Evolutionary conservation across 2,888 invertebrate species (phyloP).

Genomic region (Palloptera scutellata): DNA sequence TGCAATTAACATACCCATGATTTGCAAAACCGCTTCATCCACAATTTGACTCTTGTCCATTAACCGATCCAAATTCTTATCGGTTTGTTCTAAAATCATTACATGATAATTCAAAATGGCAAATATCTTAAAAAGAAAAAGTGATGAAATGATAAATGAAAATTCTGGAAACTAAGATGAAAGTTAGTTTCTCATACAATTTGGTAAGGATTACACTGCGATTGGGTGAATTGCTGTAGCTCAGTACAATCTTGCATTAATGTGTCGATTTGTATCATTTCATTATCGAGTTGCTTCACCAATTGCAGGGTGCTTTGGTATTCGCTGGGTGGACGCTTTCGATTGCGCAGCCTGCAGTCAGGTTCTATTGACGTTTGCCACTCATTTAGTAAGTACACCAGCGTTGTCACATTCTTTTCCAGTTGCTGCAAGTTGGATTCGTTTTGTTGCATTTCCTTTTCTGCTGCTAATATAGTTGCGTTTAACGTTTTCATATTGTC

Average conservation of each 20-base stretch:
- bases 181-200: slow-evolving; percentile 16
- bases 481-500: slow-evolving; percentile 15
- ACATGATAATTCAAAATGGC: slow-evolving; percentile 29
- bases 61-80: slow-evolving; percentile 20
- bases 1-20: slow-evolving; percentile 8
- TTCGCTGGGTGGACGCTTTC: not conserved
- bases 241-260: slow-evolving; percentile 21
- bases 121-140: slow-evolving; percentile 18
- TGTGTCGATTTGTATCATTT: slow-evolving; percentile 7
- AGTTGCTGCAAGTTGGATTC: slow-evolving; percentile 8
- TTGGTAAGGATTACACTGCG: slow-evolving; percentile 22
- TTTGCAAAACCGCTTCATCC: slow-evolving; percentile 8
- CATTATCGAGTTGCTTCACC: slow-evolving; percentile 21
- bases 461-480: slow-evolving; percentile 16
- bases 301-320: slow-evolving; percentile 8
- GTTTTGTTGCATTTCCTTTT: slow-evolving; percentile 21
- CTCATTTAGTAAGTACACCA: slow-evolving; percentile 12
- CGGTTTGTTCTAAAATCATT: slow-evolving; percentile 21
- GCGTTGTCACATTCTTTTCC: slow-evolving; percentile 2
- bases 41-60: slow-evolving; percentile 16
- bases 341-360: not conserved
- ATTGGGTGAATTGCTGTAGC: slow-evolving; percentile 13
- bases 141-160: not conserved
- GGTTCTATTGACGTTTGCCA: not conserved
- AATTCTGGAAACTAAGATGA: not conserved